Percentiles rank a stretch among this genome's conserved stretches.
These are phyloP conservation scores for Drosophila limbata DNA, from an alignment of 2,888 invertebrate genomes.

Conservation along the genomic window DNA sequence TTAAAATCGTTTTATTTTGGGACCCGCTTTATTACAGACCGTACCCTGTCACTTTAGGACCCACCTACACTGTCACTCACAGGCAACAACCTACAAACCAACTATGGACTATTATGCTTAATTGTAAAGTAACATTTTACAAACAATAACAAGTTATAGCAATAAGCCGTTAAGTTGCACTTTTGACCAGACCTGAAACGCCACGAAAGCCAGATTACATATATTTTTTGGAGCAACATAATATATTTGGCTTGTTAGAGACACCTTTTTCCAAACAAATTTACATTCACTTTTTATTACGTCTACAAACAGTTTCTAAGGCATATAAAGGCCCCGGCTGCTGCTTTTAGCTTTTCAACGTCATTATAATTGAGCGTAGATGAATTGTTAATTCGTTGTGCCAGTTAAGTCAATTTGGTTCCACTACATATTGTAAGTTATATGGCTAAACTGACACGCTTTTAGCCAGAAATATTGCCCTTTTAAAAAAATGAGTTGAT, in stretches of 20 bases:
- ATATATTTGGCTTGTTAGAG: conserved; percentile 41
- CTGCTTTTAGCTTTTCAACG: conserved; percentile 13
- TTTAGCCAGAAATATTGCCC: no score
- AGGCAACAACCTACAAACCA: not conserved
- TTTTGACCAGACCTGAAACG: conserved; percentile 56
- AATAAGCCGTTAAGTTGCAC: conserved; percentile 50
- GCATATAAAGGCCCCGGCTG: conserved; percentile 11
- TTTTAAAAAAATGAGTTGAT: no score
- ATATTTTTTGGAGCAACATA: conserved; percentile 31
- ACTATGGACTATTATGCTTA: conserved; percentile 33
- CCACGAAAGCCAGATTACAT: conserved; percentile 32
- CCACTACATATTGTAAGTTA: not conserved
- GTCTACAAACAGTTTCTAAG: conserved; percentile 13
- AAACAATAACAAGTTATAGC: conserved; percentile 40
- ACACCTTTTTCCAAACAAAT: conserved; percentile 36
- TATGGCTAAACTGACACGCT: no score
- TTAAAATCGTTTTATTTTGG: not conserved
- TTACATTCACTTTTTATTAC: conserved; percentile 69
- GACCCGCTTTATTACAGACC: not conserved
- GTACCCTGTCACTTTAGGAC: conserved; percentile 13
- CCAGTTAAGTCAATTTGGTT: not conserved
- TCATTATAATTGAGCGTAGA: conserved; percentile 61
- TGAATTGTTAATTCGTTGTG: conserved; percentile 52
- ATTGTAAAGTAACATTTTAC: conserved; percentile 51
- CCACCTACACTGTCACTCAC: conserved; percentile 30